Evolutionary conservation across 2,113 vertebrate species (phyloP).

Genomic region (Sitta europaea): DNA sequence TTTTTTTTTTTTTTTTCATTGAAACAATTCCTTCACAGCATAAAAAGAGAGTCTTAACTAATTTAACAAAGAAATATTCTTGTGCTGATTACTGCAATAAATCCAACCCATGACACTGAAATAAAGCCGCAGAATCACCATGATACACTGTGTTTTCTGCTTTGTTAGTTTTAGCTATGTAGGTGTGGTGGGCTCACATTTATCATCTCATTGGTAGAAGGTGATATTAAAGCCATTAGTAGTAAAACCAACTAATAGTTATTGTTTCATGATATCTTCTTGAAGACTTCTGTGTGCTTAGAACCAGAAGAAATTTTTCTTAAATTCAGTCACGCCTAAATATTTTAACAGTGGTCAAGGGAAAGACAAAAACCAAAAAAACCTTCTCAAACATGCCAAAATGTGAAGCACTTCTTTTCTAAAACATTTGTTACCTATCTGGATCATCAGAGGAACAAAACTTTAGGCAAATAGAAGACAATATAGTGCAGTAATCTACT

Average conservation of each 20-base stretch:
- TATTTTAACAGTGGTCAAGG: neutral
- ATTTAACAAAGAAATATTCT: neutral
- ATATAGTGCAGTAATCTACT: neutral
- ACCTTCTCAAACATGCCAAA: neutral
- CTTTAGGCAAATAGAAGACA: neutral
- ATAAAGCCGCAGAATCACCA: neutral
- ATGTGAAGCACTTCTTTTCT: neutral
- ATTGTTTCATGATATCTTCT: neutral
- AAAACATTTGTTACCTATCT: neutral
- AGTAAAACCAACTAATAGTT: neutral
- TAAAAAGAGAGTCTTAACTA: neutral
- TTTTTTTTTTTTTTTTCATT: neutral
- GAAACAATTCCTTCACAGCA: neutral
- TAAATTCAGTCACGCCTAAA: neutral
- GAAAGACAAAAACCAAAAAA: accelerated
- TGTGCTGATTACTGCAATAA: neutral
- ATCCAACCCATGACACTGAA: neutral
- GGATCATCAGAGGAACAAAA: neutral
- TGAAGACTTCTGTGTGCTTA: neutral
- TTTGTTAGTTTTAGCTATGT: neutral
- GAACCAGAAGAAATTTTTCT: neutral
- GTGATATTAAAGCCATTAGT: neutral
- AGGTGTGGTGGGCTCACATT: neutral
- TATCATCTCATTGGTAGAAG: neutral
- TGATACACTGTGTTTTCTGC: neutral